phyloP scores from a whole-genome alignment of 2,113 vertebrate species.

The Callionymus lyra region DNA sequence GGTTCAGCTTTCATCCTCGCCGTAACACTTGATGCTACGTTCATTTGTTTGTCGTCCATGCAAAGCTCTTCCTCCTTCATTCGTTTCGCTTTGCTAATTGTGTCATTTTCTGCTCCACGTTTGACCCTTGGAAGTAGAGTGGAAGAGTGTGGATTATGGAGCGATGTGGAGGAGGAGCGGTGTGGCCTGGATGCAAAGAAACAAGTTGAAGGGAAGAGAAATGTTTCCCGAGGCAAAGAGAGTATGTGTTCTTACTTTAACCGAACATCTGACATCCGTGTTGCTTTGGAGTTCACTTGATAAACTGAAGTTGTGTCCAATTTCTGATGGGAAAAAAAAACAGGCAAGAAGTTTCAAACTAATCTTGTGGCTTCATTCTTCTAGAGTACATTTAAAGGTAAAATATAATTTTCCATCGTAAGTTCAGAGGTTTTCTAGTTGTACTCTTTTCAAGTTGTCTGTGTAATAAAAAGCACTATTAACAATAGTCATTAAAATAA shows the following conservation, averaged over 20 bases:
- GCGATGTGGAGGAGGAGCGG: background rate
- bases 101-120: constrained; percentile 12
- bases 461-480: too few relatives aligned
- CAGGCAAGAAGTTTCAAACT: too few relatives aligned
- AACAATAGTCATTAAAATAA: too few relatives aligned
- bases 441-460: too few relatives aligned
- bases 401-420: too few relatives aligned
- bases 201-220: background rate
- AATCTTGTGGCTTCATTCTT: too few relatives aligned
- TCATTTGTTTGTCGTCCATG: constrained; percentile 62
- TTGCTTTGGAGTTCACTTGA: background rate
- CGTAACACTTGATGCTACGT: background rate
- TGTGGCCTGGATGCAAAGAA: constrained; percentile 7
- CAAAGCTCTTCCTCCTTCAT: constrained; percentile 42
- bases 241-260: constrained; percentile 37
- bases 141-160: constrained; percentile 37
- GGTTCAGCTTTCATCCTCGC: background rate
- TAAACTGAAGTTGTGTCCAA: background rate
- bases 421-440: too few relatives aligned
- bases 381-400: too few relatives aligned
- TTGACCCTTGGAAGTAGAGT: constrained; percentile 58
- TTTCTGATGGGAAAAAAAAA: constrained; percentile 16
- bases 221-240: too few relatives aligned
- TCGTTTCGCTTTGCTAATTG: constrained; percentile 12
- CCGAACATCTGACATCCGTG: background rate